Percentiles rank a stretch among this genome's conserved stretches.
Conservation (phyloP, 2,888 invertebrate genomes). For the Odontomyia ornata region DNA sequence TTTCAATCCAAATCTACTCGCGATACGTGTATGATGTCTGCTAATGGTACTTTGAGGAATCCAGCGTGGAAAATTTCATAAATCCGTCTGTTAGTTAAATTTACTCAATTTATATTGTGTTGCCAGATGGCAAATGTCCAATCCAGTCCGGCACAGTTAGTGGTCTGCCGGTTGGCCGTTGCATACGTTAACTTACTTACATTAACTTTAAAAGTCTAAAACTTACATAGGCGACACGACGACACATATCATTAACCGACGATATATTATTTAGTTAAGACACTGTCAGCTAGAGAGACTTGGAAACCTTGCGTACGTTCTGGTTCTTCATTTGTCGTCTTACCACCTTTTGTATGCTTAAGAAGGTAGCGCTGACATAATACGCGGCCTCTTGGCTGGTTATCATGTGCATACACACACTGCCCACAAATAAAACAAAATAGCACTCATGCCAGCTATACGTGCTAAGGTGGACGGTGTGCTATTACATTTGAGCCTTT, state of each 20-base stretch:
- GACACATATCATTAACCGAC: too few species aligned
- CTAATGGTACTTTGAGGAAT: background rate
- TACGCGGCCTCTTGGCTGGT: background rate
- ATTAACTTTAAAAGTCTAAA: too few species aligned
- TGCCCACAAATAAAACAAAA: background rate
- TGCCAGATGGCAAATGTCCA: background rate
- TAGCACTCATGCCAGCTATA: background rate
- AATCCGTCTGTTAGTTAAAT: background rate
- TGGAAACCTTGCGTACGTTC: too few species aligned
- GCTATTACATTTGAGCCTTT: slow-evolving; percentile 16
- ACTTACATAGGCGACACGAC: too few species aligned
- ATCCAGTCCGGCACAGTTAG: background rate
- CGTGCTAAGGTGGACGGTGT: background rate
- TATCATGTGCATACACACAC: background rate
- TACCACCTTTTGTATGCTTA: background rate
- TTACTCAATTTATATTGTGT: background rate
- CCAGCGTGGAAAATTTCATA: background rate
- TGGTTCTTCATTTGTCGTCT: background rate
- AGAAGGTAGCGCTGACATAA: background rate
- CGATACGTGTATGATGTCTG: too few species aligned
- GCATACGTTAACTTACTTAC: too few species aligned
- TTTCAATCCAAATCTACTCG: background rate
- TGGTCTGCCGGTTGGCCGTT: too few species aligned
- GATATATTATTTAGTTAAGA: too few species aligned
- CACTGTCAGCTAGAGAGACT: too few species aligned